Evolutionary conservation across 2,797 vertebrate genomes (phyloP), one percentile per base, ranked within the genome.

Genomic region (Sebastiscus albofasciatus): DNA sequence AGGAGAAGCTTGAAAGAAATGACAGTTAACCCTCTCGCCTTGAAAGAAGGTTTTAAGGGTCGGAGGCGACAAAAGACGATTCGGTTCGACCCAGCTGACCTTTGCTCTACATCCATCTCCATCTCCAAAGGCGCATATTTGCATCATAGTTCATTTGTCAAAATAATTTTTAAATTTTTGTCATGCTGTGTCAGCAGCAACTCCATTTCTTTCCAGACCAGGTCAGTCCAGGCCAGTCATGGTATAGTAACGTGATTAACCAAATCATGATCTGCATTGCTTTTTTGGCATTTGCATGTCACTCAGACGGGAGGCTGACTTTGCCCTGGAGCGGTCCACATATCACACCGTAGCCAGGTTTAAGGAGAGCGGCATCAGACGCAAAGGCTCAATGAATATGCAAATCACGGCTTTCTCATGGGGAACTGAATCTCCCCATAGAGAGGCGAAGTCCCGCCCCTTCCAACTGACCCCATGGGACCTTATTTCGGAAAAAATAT

Each of bases 101-200:
- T 88, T 78, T 60, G 72, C 33, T 80, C 83, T 26, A 8, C 62
- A 31, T 34, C 14, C 72, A 90, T 93, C 91, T 90, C 72, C 85
- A 84, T 91, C 86, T 90, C 84, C 90, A 91, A 92, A 87, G 82
- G 69, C 67, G 5, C 72, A 79, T 83, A 94, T 92, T 90, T 92
- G 90, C 91, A 94, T 94, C 78, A 87, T 81, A 89, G 88, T 90
- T 80, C 73, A 77, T 92, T 94, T 92, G 93, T 95, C 95, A 94
- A 84, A 91, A 89, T 31, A 29, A 94, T 94, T 92, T 92, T 76
- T 49, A 54, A 1, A 36, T 84, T 81, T 79, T 33, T 89, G 89
- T 93, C 90, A 92, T 83, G 90, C 88, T n/a, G 34, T 77, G 81
- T 91, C 89, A 84, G 65, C 39, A 42, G 82, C 80, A 36, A 65